Percentiles rank a stretch among this genome's conserved stretches.
phyloP scores from a whole-genome alignment of 2,113 vertebrate species.

The Emydocephalus ijimae region DNA sequence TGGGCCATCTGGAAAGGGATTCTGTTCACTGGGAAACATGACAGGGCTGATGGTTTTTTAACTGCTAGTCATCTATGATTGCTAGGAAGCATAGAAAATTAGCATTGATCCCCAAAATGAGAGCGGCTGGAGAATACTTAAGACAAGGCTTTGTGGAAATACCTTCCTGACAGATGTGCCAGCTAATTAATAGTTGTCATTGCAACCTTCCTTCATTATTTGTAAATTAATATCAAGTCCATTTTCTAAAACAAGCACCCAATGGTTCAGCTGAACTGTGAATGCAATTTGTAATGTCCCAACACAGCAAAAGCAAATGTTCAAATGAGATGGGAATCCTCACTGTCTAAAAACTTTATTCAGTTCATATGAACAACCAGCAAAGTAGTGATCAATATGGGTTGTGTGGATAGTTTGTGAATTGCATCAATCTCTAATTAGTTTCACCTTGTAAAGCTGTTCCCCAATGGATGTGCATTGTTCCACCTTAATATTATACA shows the following conservation, averaged over 20 bases:
- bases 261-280: slow-evolving; percentile 47
- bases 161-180: slow-evolving; percentile 64
- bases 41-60: slow-evolving; percentile 79
- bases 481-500: background rate
- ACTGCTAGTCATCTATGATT: slow-evolving; percentile 80
- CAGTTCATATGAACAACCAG: background rate
- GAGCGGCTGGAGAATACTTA: slow-evolving; percentile 69
- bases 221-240: slow-evolving; percentile 63
- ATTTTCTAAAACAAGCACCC: slow-evolving; percentile 65
- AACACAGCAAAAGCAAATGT: slow-evolving; percentile 38
- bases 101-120: slow-evolving; percentile 72
- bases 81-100: slow-evolving; percentile 74
- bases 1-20: slow-evolving; percentile 78
- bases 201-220: slow-evolving; percentile 61
- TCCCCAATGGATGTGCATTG: background rate
- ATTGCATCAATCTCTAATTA: background rate
- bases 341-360: slow-evolving; percentile 32
- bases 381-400: background rate
- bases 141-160: slow-evolving; percentile 60
- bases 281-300: slow-evolving; percentile 37
- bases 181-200: slow-evolving; percentile 63
- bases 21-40: slow-evolving; percentile 78
- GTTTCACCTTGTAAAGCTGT: background rate
- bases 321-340: slow-evolving; percentile 30
- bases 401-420: background rate